Evolutionary conservation across 2,797 vertebrate genomes (phyloP), one percentile per base, ranked within the genome.

Genomic region (Limosa lapponica): DNA sequence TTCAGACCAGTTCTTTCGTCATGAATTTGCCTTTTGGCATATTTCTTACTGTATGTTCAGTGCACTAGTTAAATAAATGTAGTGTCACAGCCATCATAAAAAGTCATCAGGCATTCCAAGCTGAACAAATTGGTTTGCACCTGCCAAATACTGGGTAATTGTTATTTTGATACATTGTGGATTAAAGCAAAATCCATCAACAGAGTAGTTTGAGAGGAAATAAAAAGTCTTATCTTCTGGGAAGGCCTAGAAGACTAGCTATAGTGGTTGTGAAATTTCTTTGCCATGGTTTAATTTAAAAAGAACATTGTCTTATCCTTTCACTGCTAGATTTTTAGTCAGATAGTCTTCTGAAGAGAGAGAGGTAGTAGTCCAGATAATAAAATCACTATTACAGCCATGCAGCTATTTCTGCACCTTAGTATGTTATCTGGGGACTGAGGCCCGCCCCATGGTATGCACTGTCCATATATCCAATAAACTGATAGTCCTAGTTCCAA

Each of bases 51-150:
- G 16, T 64, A 46, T 65, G 32, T 91, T 91, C 65, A 77, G 4
- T 49, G 25, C 16, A 74, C 16, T 92, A 95, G 73, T 89, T 77
- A 94, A 94, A 96, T 49, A 91, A 96, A 95, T 6, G 8, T 23
- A 61, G n/a, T 37, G 57, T 75, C 49, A 89, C 75, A 87, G 52
- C 15, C 59, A 59, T 46, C 51, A 83, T 52, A 83, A 79, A 84
- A 90, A 92, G 54, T 77, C 59, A 65, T 67, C 81, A 89, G 44
- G n/a, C 49, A 52, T 72, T 93, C 51, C 44, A 24, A 89, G 61
- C 74, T 71, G 66, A 97, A 91, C 36, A 87, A 85, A 94, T 93
- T 79, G 65, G 4, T 67, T 62, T 95, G 51, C 83, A 83, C n/a
- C 65, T 90, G 67, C 66, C 83, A 94, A 81, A 87, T 59, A 64